Conservation (phyloP, 2,888 invertebrate genomes). For the Tridacna gigas region DNA sequence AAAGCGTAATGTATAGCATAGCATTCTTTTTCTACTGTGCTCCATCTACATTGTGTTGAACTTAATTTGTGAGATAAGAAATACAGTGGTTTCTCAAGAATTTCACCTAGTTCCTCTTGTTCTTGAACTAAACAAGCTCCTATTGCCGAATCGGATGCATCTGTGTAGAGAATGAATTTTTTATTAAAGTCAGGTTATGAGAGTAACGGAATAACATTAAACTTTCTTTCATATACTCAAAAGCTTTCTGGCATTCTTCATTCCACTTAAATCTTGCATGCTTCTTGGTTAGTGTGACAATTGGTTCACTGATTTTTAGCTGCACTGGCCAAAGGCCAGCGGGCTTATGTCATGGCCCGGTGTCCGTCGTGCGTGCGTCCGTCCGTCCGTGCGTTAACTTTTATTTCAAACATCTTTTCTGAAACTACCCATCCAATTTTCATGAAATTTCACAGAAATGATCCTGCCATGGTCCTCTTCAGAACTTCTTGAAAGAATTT, state of each 20-base stretch:
- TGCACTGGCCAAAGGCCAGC: no score
- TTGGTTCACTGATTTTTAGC: neutral
- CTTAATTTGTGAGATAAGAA: constrained; percentile 12
- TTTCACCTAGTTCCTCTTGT: neutral
- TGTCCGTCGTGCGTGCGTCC: no score
- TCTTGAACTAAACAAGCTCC: neutral
- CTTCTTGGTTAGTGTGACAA: neutral
- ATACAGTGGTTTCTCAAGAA: constrained; percentile 5
- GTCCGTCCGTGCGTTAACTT: no score
- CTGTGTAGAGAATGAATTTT: constrained; percentile 9
- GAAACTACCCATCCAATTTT: no score
- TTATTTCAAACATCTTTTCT: no score
- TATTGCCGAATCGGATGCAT: neutral
- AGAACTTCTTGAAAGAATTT: no score
- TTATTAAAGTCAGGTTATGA: neutral
- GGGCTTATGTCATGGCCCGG: no score
- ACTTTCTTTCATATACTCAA: constrained; percentile 1
- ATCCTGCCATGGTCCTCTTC: no score
- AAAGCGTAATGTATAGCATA: constrained; percentile 16
- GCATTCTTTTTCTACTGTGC: constrained; percentile 12
- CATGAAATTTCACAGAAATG: no score
- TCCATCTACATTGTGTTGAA: constrained; percentile 16
- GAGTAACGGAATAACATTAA: neutral
- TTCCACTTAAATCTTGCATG: neutral
- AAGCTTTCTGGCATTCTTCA: constrained; percentile 14